Evolutionary conservation across 2,113 vertebrate genomes (phyloP).

Genomic region (Calyptomena viridis): DNA sequence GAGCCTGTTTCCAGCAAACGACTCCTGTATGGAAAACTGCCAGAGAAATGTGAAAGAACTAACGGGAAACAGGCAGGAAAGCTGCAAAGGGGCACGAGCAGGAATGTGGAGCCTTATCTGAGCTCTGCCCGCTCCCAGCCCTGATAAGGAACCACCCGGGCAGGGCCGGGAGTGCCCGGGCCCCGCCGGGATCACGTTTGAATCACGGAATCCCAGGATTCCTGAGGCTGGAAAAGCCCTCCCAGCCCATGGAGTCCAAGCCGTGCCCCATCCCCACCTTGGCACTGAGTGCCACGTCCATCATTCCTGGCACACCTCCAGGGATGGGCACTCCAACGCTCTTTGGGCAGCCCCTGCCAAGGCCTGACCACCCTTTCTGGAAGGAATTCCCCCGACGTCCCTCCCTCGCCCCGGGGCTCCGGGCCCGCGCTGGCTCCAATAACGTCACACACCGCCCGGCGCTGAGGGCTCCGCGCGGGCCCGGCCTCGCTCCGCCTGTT

Average conservation of each 20-base stretch:
- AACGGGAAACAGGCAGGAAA: background rate
- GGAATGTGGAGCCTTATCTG: background rate
- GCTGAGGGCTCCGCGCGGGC: background rate
- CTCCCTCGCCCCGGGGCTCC: fast-evolving
- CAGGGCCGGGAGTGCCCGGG: background rate
- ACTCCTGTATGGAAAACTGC: fast-evolving
- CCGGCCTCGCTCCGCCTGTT: background rate
- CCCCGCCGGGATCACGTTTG: background rate
- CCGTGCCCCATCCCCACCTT: background rate
- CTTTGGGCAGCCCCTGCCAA: background rate
- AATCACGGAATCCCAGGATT: background rate
- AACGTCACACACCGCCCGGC: background rate
- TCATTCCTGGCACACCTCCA: fast-evolving
- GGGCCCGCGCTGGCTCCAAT: background rate
- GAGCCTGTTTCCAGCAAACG: background rate
- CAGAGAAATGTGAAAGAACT: fast-evolving
- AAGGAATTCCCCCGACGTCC: fast-evolving
- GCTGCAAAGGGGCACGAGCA: no score
- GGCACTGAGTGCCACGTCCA: background rate
- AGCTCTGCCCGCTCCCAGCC: background rate
- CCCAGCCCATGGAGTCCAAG: background rate
- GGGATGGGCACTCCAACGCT: background rate
- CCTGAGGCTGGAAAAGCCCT: background rate
- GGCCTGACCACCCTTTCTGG: background rate
- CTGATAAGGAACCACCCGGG: background rate